These are phyloP conservation scores for Pristionchus japonicus DNA, from an alignment of 2,888 invertebrate genomes.

Conservation along the genomic window DNA sequence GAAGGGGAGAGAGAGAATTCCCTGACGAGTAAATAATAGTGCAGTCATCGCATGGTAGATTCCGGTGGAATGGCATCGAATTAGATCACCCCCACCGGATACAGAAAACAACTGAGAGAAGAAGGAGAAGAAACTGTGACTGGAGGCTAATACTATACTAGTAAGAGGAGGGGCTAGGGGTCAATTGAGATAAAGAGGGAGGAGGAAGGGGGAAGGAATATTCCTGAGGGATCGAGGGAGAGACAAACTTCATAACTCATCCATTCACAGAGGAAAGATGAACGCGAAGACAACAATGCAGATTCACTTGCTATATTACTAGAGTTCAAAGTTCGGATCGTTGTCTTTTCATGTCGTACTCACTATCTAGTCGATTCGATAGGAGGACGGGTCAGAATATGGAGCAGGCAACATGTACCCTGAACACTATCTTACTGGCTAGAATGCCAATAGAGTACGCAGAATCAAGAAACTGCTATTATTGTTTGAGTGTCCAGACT, in stretches of 20 bases:
- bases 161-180: background rate
- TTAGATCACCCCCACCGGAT: background rate
- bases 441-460: too few relatives aligned
- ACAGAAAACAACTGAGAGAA: background rate
- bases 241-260: conserved; percentile 30
- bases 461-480: too few relatives aligned
- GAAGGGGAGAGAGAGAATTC: background rate
- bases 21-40: background rate
- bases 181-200: background rate
- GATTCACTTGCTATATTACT: too few relatives aligned
- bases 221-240: conserved; percentile 14
- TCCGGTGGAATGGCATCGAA: background rate
- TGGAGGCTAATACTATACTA: conserved; percentile 28
- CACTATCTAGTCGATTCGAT: too few relatives aligned
- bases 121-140: background rate
- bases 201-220: background rate
- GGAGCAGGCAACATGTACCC: too few relatives aligned
- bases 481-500: background rate
- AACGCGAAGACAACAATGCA: background rate
- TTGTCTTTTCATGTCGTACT: too few relatives aligned
- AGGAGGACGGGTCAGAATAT: too few relatives aligned
- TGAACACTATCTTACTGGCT: too few relatives aligned
- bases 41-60: background rate
- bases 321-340: too few relatives aligned
- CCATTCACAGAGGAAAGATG: background rate